Percentiles rank a stretch among this genome's conserved stretches.
Evolutionary conservation across 2,113 vertebrate genomes (phyloP).

Genomic region (Glareola pratincola): DNA sequence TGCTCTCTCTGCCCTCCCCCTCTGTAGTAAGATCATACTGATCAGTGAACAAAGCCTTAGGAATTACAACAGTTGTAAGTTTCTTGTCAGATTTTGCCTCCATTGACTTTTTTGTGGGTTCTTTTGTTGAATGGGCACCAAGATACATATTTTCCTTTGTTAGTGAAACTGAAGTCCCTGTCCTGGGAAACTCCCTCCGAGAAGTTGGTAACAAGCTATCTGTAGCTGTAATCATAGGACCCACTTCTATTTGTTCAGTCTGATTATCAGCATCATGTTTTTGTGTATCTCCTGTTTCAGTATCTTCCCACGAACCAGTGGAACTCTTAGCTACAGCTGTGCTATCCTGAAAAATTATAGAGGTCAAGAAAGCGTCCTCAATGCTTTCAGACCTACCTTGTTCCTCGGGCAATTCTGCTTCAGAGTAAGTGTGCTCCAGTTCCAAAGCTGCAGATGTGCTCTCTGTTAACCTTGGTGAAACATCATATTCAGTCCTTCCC

Average conservation of each 20-base stretch:
- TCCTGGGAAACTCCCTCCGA: conserved; percentile 32
- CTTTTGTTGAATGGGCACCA: conserved; percentile 30
- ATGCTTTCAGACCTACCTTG: conserved; percentile 64
- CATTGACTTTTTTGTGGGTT: conserved; percentile 52
- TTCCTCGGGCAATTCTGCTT: conserved; percentile 52
- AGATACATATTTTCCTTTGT: conserved; percentile 1
- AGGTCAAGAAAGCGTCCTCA: conserved; percentile 64
- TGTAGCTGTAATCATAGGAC: conserved; percentile 66
- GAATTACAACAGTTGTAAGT: conserved; percentile 50
- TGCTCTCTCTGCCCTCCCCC: conserved; percentile 34
- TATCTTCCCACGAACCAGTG: conserved; percentile 39
- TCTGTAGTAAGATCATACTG: conserved; percentile 12
- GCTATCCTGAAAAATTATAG: conserved; percentile 59
- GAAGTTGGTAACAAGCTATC: conserved; percentile 39
- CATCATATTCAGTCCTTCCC: conserved; percentile 38
- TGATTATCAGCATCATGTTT: conserved; percentile 62
- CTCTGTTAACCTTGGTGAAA: conserved; percentile 3
- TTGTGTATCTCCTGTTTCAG: conserved; percentile 2
- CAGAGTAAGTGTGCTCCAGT: conserved; percentile 47
- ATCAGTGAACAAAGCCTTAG: conserved; percentile 37
- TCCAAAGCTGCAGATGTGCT: conserved; percentile 41
- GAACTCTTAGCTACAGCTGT: conserved; percentile 42
- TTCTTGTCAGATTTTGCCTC: conserved; percentile 70
- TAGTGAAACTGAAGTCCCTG: conserved; percentile 41
- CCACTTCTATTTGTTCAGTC: conserved; percentile 77